A percentile compares a stretch with the other conserved stretches of the same genome.
Evolutionary conservation across 2,888 invertebrate species (phyloP).

Genomic region (Napeogenes sylphis): DNA sequence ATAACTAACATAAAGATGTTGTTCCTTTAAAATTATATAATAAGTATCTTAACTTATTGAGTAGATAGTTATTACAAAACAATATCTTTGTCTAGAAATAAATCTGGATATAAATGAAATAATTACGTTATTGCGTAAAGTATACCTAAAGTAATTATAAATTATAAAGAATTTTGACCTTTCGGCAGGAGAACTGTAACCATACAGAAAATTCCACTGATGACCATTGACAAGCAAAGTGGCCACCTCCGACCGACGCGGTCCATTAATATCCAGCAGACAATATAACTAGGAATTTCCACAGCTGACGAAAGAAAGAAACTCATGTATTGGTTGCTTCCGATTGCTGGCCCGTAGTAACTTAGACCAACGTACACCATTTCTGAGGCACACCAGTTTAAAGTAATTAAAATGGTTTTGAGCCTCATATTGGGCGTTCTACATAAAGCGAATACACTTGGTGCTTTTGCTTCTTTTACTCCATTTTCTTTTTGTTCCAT

Average conservation of each 20-base stretch:
- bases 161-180: constrained; percentile 66
- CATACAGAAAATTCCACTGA: constrained; percentile 90
- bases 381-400: constrained; percentile 95
- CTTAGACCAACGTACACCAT: constrained; percentile 95
- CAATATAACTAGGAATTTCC: constrained; percentile 92
- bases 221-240: constrained; percentile 88
- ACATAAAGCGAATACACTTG: constrained; percentile 81
- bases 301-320: constrained; percentile 92
- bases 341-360: constrained; percentile 93
- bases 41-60: too few species aligned
- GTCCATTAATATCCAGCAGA: constrained; percentile 94
- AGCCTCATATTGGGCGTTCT: constrained; percentile 92
- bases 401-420: constrained; percentile 89
- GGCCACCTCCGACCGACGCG: constrained; percentile 93
- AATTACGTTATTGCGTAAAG: too few species aligned
- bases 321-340: constrained; percentile 91
- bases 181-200: constrained; percentile 89
- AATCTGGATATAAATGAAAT: too few species aligned
- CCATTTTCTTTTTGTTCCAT: constrained; percentile 80
- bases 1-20: too few species aligned
- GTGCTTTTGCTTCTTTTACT: constrained; percentile 50
- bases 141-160: too few species aligned
- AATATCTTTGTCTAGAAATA: too few species aligned
- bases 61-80: too few species aligned
- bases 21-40: too few species aligned